These are phyloP conservation scores for Poecilia velifera DNA, from an alignment of 2,797 vertebrate species.

Conservation along the genomic window DNA sequence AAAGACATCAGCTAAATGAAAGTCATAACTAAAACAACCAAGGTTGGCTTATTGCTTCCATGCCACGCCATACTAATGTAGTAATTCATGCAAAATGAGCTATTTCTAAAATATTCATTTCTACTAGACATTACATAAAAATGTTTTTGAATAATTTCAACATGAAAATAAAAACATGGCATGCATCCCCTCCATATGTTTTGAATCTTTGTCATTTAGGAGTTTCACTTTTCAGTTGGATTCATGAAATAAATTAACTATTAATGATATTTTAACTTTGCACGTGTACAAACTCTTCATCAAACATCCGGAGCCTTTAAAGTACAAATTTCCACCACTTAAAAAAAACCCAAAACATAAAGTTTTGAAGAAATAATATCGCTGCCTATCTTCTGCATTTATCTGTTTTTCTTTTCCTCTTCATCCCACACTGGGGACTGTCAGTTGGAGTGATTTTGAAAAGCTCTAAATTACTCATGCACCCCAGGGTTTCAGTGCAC, in stretches of 20 bases:
- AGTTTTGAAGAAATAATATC: background rate
- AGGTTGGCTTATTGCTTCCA: background rate
- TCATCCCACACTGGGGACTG: constrained; percentile 25
- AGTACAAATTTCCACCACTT: background rate
- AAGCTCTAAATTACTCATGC: constrained; percentile 43
- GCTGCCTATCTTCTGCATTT: constrained; percentile 10
- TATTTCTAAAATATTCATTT: background rate
- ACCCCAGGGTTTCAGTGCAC: constrained; percentile 41
- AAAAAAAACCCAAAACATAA: background rate
- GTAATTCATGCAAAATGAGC: background rate
- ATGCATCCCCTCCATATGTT: background rate
- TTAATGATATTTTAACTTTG: background rate
- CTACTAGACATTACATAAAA: background rate
- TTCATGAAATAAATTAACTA: background rate
- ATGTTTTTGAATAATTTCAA: background rate
- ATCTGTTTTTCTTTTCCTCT: background rate
- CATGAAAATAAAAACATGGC: background rate
- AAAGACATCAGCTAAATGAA: background rate
- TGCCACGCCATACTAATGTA: background rate
- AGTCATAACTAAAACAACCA: background rate
- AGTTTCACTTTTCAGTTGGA: background rate
- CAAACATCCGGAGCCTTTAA: background rate
- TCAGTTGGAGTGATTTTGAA: constrained; percentile 53
- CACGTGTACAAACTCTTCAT: background rate
- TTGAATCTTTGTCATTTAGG: background rate